phyloP scores from a whole-genome alignment of 1,140 invertebrate genomes.

The Bombyx mandarina region DNA sequence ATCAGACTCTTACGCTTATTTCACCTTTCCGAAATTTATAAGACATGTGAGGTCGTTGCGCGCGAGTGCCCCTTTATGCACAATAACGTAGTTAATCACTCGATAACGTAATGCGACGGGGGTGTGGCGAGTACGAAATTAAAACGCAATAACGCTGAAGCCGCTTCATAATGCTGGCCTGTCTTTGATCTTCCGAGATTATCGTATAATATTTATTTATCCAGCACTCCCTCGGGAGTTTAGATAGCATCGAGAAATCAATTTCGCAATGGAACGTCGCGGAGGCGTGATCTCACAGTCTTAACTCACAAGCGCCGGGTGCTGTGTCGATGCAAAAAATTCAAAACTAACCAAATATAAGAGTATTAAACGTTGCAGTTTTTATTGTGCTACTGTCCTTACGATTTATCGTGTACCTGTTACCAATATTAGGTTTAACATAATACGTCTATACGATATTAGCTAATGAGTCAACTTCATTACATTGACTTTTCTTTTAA shows the following conservation, averaged over 20 bases:
- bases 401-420: no score
- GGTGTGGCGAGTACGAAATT: conserved; percentile 53
- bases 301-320: conserved; percentile 49
- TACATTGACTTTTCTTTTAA: no score
- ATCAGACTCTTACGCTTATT: conserved; percentile 29
- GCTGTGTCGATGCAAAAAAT: conserved; percentile 18
- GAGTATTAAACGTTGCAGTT: neutral
- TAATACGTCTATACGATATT: no score
- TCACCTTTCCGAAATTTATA: conserved; percentile 40
- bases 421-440: no score
- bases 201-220: conserved; percentile 69
- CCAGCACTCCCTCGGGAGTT: conserved; percentile 54
- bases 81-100: conserved; percentile 59
- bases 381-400: no score
- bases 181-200: conserved; percentile 58
- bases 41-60: conserved; percentile 25
- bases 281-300: conserved; percentile 48
- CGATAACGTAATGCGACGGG: conserved; percentile 46
- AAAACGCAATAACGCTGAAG: conserved; percentile 66
- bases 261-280: conserved; percentile 58
- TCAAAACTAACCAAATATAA: neutral
- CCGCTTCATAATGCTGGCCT: conserved; percentile 55
- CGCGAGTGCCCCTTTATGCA: conserved; percentile 25
- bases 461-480: no score
- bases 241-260: conserved; percentile 66